Conservation (phyloP, 1,140 invertebrate species). For the Globodera ellingtonae region DNA sequence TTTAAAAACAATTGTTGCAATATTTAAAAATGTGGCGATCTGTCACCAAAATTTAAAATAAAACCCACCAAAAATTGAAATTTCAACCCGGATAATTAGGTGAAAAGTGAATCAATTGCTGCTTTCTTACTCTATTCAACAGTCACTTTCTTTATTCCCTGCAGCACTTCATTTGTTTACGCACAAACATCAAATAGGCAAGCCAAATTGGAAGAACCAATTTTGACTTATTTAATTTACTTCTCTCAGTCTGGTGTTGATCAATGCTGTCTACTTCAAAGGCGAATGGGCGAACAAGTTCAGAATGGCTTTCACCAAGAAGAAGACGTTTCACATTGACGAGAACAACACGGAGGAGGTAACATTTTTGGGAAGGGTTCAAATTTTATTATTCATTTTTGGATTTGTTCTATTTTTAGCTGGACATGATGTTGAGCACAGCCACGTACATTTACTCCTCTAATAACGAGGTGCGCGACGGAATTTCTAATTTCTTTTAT, state of each 20-base stretch:
- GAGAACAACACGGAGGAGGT: constrained; percentile 34
- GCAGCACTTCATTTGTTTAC: no score
- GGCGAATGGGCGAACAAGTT: constrained; percentile 43
- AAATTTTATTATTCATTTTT: not conserved
- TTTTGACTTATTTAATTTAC: not conserved
- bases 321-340: constrained; percentile 41
- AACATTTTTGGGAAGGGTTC: not conserved
- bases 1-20: no score
- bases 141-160: no score
- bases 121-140: no score
- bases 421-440: constrained; percentile 16
- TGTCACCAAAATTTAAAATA: no score
- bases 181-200: no score
- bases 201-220: no score
- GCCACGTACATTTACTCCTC: not conserved
- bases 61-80: no score
- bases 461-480: not conserved
- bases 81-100: no score
- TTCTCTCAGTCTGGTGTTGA: constrained; percentile 37
- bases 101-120: no score
- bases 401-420: not conserved
- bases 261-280: constrained; percentile 53
- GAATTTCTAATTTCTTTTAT: not conserved
- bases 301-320: constrained; percentile 15
- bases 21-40: no score